A percentile compares a stretch with the other conserved stretches of the same genome.
Conservation (phyloP, 2,888 invertebrate genomes). For the Ctena decussata region DNA sequence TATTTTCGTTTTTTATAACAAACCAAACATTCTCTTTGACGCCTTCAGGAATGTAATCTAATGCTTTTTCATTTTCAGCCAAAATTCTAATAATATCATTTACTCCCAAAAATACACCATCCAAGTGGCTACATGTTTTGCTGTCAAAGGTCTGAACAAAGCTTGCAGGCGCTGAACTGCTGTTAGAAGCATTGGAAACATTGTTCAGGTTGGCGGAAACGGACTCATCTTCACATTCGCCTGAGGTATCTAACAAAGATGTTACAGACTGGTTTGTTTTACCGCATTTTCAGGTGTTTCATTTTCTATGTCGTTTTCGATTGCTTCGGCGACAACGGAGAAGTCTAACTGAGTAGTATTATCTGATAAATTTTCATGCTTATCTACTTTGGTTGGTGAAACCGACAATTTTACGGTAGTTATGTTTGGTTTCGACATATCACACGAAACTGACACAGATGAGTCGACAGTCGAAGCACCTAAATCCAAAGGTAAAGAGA, state of each 20-base stretch:
- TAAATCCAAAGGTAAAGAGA: neutral
- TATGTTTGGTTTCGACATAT: neutral
- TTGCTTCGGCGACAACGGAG: neutral
- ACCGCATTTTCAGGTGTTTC: neutral
- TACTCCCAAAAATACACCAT: neutral
- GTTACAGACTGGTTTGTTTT: neutral
- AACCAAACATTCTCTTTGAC: neutral
- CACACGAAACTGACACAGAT: neutral
- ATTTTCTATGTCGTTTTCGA: neutral
- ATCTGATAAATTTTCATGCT: neutral
- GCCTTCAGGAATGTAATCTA: neutral
- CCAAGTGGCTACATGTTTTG: neutral
- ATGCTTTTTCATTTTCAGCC: neutral
- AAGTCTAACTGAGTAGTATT: neutral
- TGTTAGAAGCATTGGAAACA: neutral
- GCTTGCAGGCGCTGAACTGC: neutral
- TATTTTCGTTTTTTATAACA: neutral
- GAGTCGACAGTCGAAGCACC: neutral
- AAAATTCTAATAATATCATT: neutral
- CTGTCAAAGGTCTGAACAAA: neutral
- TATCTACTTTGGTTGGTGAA: neutral
- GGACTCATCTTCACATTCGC: neutral
- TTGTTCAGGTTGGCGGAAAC: neutral
- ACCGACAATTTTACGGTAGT: neutral
- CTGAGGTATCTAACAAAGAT: neutral